Conservation (phyloP, 2,113 vertebrate genomes). For the Scalopus aquaticus region DNA sequence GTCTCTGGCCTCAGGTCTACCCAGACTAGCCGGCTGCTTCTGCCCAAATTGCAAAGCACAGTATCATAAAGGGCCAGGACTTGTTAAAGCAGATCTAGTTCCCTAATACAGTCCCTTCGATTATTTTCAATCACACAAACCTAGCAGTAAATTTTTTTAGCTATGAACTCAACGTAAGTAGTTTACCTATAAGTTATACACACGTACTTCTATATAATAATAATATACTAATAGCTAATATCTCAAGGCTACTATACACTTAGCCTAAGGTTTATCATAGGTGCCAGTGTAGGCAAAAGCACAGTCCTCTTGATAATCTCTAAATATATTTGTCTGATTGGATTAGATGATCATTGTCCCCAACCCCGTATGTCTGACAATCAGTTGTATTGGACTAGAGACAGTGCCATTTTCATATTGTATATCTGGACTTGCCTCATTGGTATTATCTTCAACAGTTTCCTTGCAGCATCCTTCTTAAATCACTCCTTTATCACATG, state of each 20-base stretch:
- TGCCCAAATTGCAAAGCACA: neutral
- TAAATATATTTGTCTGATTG: neutral
- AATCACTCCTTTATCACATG: neutral
- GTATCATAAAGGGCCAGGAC: neutral
- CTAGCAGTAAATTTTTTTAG: neutral
- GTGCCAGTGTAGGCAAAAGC: neutral
- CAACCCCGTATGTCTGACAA: neutral
- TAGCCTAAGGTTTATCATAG: neutral
- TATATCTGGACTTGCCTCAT: neutral
- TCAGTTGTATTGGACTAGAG: neutral
- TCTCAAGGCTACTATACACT: neutral
- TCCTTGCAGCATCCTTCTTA: neutral
- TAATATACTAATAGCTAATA: neutral
- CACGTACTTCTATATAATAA: neutral
- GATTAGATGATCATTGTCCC: neutral
- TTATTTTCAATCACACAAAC: neutral
- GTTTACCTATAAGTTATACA: neutral
- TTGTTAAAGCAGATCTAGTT: neutral
- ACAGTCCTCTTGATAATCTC: neutral
- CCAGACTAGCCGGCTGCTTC: neutral
- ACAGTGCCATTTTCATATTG: neutral
- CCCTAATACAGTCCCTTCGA: neutral
- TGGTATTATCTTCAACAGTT: neutral
- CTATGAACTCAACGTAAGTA: neutral
- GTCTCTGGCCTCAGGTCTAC: neutral